Base-by-base conservation (phyloP, 2,888 invertebrate species). In the Dynastes tityus region DNA sequence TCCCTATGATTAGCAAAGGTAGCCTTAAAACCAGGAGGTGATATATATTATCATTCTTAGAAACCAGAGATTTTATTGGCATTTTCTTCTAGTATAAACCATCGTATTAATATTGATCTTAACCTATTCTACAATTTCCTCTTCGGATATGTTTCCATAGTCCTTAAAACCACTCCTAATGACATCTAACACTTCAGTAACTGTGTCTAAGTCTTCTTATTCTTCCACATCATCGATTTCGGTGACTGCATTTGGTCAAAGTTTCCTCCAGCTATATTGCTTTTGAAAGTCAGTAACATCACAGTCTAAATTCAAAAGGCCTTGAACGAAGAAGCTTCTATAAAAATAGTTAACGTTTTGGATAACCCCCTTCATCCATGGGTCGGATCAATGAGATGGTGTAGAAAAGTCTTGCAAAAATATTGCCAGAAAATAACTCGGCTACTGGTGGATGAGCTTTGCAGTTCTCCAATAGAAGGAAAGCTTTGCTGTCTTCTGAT, bases 281-380 rank as follows among this genome's bases (percentile, higher is more conserved):
- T 22, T 22, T 22, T 22, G 22, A 58, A 8, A 58, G 16, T 58
- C 58, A 58, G 16, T 58, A 63, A 63, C 29, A 29, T 63, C 63
- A 63, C 63, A 63, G 6, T 2, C 63, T 13, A 29, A 27, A 29
- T 29, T 1, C 27, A 29, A 29, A 6, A 63, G 63, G 22, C 22
- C 22, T 22, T 22, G 22, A 22, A 22, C 22, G 22, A 22, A 22
- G 22, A 9, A 63, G 13, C 63, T 32, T 63, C 63, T 63, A 80
- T 82, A 84, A n/a, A 84, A 80, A 51, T 83, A 84, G 78, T 85
- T 85, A 74, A 84, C 22, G 82, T 83, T 84, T 6, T 77, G 78
- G 78, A 84, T 81, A 8, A 83, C 82, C 74, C 22, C 22, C 22
- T 22, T 22, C 22, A 22, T 85, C 82, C 79, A 85, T 82, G n/a